These are phyloP conservation scores for Callyntrura sp. DNA, from an alignment of 2,888 invertebrate species.

Conservation along the genomic window DNA sequence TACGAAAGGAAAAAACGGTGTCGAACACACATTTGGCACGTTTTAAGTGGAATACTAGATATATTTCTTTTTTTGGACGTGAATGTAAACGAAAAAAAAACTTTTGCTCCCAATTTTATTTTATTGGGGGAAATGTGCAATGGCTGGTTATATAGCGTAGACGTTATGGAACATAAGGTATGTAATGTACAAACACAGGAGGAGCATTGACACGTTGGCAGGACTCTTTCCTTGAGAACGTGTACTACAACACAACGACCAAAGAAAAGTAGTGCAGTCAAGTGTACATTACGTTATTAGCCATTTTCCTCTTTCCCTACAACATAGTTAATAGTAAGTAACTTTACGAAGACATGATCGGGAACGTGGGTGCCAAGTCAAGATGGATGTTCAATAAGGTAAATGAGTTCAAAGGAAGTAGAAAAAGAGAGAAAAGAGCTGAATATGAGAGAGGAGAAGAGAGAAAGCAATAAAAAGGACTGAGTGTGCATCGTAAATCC, in stretches of 20 bases:
- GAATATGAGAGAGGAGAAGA: constrained; percentile 43
- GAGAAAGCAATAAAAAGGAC: constrained; percentile 72
- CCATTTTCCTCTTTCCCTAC: constrained; percentile 23
- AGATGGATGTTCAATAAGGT: constrained; percentile 76
- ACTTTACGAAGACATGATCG: constrained; percentile 51
- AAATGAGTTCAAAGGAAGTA: constrained; percentile 66
- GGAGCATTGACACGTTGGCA: constrained; percentile 57
- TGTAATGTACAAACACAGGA: background rate
- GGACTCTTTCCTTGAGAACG: background rate
- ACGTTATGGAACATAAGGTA: background rate
- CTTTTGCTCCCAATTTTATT: constrained; percentile 28
- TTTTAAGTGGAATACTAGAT: constrained; percentile 2
- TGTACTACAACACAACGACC: background rate
- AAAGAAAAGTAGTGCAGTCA: constrained; percentile 33
- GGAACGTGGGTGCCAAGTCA: constrained; percentile 69
- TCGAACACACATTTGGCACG: constrained; percentile 34
- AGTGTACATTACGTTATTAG: constrained; percentile 40
- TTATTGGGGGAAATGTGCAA: background rate
- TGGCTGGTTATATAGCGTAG: background rate
- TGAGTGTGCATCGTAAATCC: constrained; percentile 68
- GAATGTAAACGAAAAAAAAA: constrained; percentile 17
- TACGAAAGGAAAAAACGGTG: too few species aligned
- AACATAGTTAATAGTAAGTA: constrained; percentile 24
- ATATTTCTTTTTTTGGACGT: constrained; percentile 1
- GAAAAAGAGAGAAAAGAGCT: background rate